phyloP scores from a whole-genome alignment of 2,888 invertebrate species.

The Prenolepis imparis region DNA sequence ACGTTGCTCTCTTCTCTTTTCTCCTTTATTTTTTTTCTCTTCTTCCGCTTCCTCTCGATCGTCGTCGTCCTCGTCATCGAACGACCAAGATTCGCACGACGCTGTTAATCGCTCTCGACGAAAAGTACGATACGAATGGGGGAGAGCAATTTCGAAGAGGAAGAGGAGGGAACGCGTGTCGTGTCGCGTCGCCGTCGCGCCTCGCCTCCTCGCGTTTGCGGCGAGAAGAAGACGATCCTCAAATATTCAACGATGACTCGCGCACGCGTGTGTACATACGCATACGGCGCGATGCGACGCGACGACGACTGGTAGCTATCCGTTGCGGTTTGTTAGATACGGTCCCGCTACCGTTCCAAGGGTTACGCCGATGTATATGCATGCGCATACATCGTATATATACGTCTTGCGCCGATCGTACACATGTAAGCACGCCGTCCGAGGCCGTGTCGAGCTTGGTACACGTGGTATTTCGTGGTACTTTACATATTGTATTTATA shows the following conservation, averaged over 20 bases:
- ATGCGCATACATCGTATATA: constrained; percentile 62
- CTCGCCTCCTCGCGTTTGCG: background rate
- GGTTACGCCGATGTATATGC: constrained; percentile 74
- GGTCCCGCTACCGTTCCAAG: constrained; percentile 72
- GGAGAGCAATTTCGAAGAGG: constrained; percentile 46
- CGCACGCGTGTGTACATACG: constrained; percentile 21
- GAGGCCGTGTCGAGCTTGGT: background rate
- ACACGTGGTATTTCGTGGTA: constrained; percentile 39
- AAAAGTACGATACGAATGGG: constrained; percentile 48
- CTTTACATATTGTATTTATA: constrained; percentile 27
- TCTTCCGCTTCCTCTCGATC: constrained; percentile 53
- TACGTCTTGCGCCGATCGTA: constrained; percentile 36
- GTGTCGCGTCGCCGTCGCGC: too few species aligned
- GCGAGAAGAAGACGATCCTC: constrained; percentile 71
- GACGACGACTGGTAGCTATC: constrained; percentile 79
- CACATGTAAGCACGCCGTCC: constrained; percentile 52
- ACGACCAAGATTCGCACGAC: constrained; percentile 62
- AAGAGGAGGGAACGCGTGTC: constrained; percentile 36
- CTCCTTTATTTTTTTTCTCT: constrained; percentile 41
- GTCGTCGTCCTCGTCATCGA: constrained; percentile 41
- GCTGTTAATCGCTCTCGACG: constrained; percentile 63
- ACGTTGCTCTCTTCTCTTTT: constrained; percentile 67
- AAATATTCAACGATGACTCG: constrained; percentile 78
- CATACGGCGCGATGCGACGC: constrained; percentile 30
- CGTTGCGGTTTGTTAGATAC: constrained; percentile 83